Conservation (phyloP, 2,888 invertebrate genomes). For the Smittia aterrima region DNA sequence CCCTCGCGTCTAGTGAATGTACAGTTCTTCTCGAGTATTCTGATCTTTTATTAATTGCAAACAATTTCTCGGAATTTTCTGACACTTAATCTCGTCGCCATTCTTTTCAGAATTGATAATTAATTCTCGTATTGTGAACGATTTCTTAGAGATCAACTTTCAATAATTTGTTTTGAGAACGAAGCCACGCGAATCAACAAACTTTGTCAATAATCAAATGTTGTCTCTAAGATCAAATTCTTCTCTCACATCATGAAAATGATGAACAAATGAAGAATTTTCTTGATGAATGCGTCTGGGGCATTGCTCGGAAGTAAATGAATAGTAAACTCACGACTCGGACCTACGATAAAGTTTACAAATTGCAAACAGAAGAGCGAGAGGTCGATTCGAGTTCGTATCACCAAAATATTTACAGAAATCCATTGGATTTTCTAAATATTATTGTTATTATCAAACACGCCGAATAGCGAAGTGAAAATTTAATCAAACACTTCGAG, state of each 20-base stretch:
- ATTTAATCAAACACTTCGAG: conserved; percentile 37
- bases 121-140: too few relatives aligned
- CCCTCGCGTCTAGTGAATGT: too few relatives aligned
- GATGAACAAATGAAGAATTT: neutral
- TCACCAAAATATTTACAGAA: conserved; percentile 41
- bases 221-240: neutral
- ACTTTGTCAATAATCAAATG: neutral
- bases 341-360: conserved; percentile 27
- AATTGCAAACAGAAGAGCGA: conserved; percentile 17
- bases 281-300: too few relatives aligned
- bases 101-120: too few relatives aligned
- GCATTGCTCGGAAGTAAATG: neutral
- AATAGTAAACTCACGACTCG: conserved; percentile 4
- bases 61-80: too few relatives aligned
- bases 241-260: neutral
- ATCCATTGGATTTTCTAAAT: conserved; percentile 37
- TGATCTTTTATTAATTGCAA: neutral
- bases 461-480: neutral
- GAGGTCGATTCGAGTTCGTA: neutral
- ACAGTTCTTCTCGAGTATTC: too few relatives aligned
- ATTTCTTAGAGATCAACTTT: too few relatives aligned
- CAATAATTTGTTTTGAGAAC: neutral
- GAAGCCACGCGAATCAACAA: neutral
- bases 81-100: too few relatives aligned
- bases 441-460: conserved; percentile 42